Base-by-base conservation (phyloP, 2,888 invertebrate genomes). In the Euproctis similis region DNA sequence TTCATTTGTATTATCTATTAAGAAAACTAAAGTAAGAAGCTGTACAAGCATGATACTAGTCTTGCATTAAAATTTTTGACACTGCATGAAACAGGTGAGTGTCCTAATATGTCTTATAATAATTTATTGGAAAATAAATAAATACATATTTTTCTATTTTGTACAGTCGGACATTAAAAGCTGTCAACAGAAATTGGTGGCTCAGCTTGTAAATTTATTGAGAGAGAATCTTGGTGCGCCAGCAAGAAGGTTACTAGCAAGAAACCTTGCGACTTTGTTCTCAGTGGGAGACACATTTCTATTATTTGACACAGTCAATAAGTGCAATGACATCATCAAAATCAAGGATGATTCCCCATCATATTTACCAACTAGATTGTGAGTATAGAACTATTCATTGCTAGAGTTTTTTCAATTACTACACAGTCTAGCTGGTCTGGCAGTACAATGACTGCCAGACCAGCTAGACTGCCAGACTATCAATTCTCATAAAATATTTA, bases 291-390 rank as follows among this genome's bases (percentile, higher is more conserved):
- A 99, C 70, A 97, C 98, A 18, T 97, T 97, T 72, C 86, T 96
- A 34, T 88, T 99, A 22, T 98, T 98, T 71, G 97, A 97, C 53
- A 97, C 97, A 2, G 96, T 99, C 30, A 98, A 98, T 76, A 94
- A 95, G 53, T 98, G 98, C 84, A 99, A 98, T 85, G 98, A 99
- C 62, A 94, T 97, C 47, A 88, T 98, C 32, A 95, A 94, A 75
- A 95, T 95, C 53, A 97, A 97, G 69, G 98, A 99, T 86, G 98
- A 99, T 70, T 97, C 98, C 1, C 97, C 97, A 0, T 96, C 95
- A 52, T 97, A 95, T 72, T 86, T 98, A 44, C 94, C 97, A 5
- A 96, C 96, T 2, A 92, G 95, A 86, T 82, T 99, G 97, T 98
- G 85, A 93, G 93, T 87, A 90, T n/a, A n/a, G n/a, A n/a, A n/a